Percentiles rank a stretch among this genome's conserved stretches.
Conservation (phyloP, 2,888 invertebrate species). For the Callinectes sapidus region DNA sequence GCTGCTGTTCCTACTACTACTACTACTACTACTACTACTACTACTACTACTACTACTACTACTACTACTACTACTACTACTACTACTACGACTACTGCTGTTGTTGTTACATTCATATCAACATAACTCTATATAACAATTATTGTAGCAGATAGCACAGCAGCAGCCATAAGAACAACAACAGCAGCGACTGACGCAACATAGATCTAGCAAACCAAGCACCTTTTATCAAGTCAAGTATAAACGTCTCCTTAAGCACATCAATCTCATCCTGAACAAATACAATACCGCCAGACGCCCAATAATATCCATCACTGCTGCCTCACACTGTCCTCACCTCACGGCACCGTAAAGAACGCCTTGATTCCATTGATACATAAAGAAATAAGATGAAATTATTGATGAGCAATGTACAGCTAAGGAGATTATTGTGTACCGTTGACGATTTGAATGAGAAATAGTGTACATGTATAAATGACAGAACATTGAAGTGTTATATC, state of each 20-base stretch:
- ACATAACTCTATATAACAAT: not conserved
- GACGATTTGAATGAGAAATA: not conserved
- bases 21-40: not conserved
- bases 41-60: conserved; percentile 20
- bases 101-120: not conserved
- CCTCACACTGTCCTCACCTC: not conserved
- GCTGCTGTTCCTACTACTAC: not conserved
- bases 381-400: not conserved
- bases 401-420: not conserved
- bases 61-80: conserved; percentile 25
- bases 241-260: not conserved
- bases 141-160: not conserved
- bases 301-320: not conserved
- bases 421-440: not conserved
- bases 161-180: not conserved
- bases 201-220: not conserved
- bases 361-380: not conserved
- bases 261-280: not conserved
- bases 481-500: not conserved
- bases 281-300: not conserved
- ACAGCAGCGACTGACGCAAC: not conserved
- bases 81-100: not conserved
- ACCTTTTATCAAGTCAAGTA: not conserved
- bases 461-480: not conserved
- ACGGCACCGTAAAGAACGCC: not conserved